A percentile compares a stretch with the other conserved stretches of the same genome.
phyloP scores from a whole-genome alignment of 2,888 invertebrate species.

The Spodoptera littoralis region DNA sequence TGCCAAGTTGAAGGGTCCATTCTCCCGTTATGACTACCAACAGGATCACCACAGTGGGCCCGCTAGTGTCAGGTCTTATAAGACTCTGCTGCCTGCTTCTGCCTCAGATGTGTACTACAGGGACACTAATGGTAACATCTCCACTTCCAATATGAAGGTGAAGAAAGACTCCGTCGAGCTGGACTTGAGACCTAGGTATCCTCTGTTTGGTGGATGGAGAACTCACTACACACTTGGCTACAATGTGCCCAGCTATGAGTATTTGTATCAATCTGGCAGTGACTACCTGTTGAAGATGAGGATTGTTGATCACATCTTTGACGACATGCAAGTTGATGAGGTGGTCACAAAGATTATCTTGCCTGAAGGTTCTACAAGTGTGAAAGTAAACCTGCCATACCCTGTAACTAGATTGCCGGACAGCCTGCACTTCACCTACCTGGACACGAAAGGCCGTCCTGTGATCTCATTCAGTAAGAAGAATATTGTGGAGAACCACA shows the following conservation, averaged over 20 bases:
- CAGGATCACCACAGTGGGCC: conserved; percentile 96
- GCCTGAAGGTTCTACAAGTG: conserved; percentile 96
- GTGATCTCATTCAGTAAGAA: conserved; percentile 94
- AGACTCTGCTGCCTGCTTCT: conserved; percentile 94
- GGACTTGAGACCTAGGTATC: conserved; percentile 98
- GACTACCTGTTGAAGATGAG: conserved; percentile 97
- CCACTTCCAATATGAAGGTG: conserved; percentile 97
- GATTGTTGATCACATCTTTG: conserved; percentile 98
- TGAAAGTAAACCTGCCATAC: conserved; percentile 95
- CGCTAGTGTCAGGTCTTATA: conserved; percentile 97
- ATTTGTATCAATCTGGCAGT: conserved; percentile 94
- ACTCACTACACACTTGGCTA: conserved; percentile 99
- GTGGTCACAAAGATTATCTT: conserved; percentile 96
- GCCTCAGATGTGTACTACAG: conserved; percentile 98
- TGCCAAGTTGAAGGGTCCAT: conserved; percentile 97
- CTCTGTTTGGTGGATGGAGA: conserved; percentile 99
- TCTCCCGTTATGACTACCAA: conserved; percentile 99
- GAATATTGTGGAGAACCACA: conserved; percentile 98
- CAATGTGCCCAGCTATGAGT: conserved; percentile 99
- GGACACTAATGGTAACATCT: conserved; percentile 99
- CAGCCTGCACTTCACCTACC: conserved; percentile 95
- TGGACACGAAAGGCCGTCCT: conserved; percentile 97
- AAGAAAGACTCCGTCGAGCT: conserved; percentile 97
- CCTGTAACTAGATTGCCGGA: conserved; percentile 92
- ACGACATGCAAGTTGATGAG: conserved; percentile 98